A percentile compares a stretch with the other conserved stretches of the same genome.
Evolutionary conservation across 2,113 vertebrate genomes (phyloP).

Genomic region (Eulacestoma nigropectus): DNA sequence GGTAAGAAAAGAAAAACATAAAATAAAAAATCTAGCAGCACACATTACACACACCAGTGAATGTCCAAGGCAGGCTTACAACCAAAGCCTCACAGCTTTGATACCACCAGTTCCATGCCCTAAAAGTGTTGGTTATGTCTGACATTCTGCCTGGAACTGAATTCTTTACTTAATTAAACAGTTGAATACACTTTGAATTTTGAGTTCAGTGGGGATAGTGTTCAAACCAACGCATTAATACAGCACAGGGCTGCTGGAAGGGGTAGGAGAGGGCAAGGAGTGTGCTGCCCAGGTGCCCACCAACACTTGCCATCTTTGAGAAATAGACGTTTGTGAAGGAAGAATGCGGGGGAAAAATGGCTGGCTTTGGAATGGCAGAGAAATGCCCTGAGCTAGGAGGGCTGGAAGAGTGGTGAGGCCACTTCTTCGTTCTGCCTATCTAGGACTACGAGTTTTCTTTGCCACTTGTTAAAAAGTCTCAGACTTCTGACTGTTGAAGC

Average conservation of each 20-base stretch:
- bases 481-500: background rate
- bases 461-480: background rate
- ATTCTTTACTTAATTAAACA: background rate
- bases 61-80: background rate
- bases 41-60: background rate
- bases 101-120: background rate
- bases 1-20: background rate
- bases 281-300: background rate
- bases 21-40: background rate
- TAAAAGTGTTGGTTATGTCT: background rate
- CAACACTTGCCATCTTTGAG: background rate
- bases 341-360: fast-evolving
- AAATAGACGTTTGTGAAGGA: background rate
- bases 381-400: background rate
- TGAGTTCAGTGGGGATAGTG: background rate
- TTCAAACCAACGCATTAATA: background rate
- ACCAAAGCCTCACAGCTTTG: background rate
- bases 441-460: background rate
- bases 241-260: background rate
- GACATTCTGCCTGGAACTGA: background rate
- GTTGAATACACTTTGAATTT: background rate
- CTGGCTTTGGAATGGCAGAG: background rate
- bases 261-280: background rate
- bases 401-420: background rate
- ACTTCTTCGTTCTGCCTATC: background rate